Percentiles rank a stretch among this genome's conserved stretches.
phyloP scores from a whole-genome alignment of 2,113 vertebrate genomes.

The Piprites chloris region DNA sequence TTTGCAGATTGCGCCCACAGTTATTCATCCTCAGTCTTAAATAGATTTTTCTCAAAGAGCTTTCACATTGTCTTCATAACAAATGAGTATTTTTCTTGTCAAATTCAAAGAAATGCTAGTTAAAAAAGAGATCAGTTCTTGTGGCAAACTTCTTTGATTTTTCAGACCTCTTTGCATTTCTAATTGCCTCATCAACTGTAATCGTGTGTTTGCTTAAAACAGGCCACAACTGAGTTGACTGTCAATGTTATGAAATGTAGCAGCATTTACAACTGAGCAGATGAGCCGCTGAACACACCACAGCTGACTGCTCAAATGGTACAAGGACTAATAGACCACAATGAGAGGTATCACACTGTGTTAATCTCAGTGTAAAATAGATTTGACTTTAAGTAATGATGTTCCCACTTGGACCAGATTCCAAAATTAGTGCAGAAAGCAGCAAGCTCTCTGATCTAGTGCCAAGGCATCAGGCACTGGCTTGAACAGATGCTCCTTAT shows the following conservation, averaged over 20 bases:
- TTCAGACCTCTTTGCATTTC: background rate
- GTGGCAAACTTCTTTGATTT: background rate
- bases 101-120: background rate
- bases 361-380: slow-evolving; percentile 41
- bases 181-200: background rate
- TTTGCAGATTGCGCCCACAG: background rate
- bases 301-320: slow-evolving; percentile 2
- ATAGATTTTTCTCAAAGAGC: background rate
- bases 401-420: slow-evolving; percentile 17
- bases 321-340: slow-evolving; percentile 4
- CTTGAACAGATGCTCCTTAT: slow-evolving; percentile 45
- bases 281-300: background rate
- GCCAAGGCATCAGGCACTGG: slow-evolving; percentile 38
- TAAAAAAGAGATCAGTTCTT: background rate
- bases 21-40: background rate
- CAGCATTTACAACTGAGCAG: background rate
- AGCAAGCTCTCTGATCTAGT: slow-evolving; percentile 33
- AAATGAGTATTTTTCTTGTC: background rate
- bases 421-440: slow-evolving; percentile 42
- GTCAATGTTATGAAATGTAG: background rate
- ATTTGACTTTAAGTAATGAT: slow-evolving; percentile 51
- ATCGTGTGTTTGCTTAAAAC: background rate
- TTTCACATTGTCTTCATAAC: background rate
- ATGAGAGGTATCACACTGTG: slow-evolving; percentile 30
- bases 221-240: background rate